phyloP scores from a whole-genome alignment of 2,888 invertebrate genomes.

The Omphaloscelis lunosa region DNA sequence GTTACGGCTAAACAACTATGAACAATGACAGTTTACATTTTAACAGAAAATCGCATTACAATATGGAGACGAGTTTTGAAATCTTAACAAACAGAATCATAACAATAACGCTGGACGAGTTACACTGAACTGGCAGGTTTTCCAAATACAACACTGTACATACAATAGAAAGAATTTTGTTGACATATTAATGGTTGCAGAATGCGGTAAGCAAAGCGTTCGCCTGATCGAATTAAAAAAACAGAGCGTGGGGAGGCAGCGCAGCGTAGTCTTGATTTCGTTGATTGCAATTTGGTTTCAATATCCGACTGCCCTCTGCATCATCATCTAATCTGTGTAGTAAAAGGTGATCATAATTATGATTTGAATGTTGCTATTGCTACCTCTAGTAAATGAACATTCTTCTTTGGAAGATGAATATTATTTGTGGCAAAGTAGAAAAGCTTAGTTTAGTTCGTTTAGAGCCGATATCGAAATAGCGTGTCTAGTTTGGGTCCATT shows the following conservation, averaged over 20 bases:
- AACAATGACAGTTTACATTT: slow-evolving; percentile 89
- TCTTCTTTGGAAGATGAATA: neutral
- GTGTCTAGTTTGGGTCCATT: neutral
- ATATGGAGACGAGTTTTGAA: slow-evolving; percentile 81
- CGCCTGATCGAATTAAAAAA: slow-evolving; percentile 53
- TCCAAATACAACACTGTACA: slow-evolving; percentile 78
- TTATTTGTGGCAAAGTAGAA: neutral
- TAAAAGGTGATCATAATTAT: neutral
- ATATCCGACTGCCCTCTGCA: neutral
- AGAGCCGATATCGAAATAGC: neutral
- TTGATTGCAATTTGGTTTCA: slow-evolving; percentile 2
- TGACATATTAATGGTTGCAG: slow-evolving; percentile 66
- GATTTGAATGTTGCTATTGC: neutral
- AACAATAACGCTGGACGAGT: slow-evolving; percentile 74
- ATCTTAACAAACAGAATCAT: slow-evolving; percentile 81
- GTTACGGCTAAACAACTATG: slow-evolving; percentile 79
- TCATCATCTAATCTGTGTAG: neutral
- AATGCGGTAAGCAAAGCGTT: slow-evolving; percentile 52
- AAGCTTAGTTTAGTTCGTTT: neutral
- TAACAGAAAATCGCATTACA: slow-evolving; percentile 84
- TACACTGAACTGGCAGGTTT: slow-evolving; percentile 79
- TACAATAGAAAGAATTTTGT: slow-evolving; percentile 80
- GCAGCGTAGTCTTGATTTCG: slow-evolving; percentile 15
- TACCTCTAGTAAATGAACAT: neutral
- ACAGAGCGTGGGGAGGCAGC: slow-evolving; percentile 18